Conservation (phyloP, 2,797 vertebrate genomes). For the Hafferia zeledoni region DNA sequence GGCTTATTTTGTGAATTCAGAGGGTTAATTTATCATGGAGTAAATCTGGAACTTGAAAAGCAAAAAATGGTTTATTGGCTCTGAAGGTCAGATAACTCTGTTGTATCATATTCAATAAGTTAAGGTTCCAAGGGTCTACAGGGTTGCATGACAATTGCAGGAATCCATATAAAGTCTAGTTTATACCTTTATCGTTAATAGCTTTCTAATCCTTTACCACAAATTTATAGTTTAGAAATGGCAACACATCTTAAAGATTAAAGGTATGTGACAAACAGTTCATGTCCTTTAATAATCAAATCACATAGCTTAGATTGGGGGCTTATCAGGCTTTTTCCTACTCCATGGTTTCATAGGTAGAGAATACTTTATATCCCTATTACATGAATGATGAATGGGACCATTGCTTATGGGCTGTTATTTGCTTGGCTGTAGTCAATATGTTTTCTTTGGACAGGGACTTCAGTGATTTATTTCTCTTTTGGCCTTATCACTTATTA, state of each 20-base stretch:
- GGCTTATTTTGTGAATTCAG: conserved; percentile 39
- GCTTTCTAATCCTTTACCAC: conserved; percentile 76
- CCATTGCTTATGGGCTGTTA: conserved; percentile 79
- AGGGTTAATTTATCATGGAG: conserved; percentile 68
- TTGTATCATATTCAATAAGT: conserved; percentile 72
- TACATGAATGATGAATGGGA: conserved; percentile 83
- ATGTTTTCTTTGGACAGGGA: conserved; percentile 86
- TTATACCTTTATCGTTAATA: conserved; percentile 74
- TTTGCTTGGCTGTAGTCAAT: conserved; percentile 86
- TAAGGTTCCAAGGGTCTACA: conserved; percentile 62
- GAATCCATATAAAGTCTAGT: conserved; percentile 61
- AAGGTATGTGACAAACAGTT: conserved; percentile 81
- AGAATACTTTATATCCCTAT: conserved; percentile 81
- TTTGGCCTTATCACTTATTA: conserved; percentile 84
- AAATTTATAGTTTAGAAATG: conserved; percentile 79
- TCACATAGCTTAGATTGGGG: conserved; percentile 75
- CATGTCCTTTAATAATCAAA: conserved; percentile 82
- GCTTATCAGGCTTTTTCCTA: conserved; percentile 76
- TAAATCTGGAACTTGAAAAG: conserved; percentile 50
- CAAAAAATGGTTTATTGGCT: conserved; percentile 67
- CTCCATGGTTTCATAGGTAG: conserved; percentile 74
- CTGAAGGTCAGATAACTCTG: conserved; percentile 72
- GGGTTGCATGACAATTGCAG: conserved; percentile 58
- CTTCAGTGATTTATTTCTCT: conserved; percentile 84
- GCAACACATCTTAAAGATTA: conserved; percentile 81